Evolutionary conservation across 2,113 vertebrate genomes (phyloP).

Genomic region (Misgurnus anguillicaudatus): DNA sequence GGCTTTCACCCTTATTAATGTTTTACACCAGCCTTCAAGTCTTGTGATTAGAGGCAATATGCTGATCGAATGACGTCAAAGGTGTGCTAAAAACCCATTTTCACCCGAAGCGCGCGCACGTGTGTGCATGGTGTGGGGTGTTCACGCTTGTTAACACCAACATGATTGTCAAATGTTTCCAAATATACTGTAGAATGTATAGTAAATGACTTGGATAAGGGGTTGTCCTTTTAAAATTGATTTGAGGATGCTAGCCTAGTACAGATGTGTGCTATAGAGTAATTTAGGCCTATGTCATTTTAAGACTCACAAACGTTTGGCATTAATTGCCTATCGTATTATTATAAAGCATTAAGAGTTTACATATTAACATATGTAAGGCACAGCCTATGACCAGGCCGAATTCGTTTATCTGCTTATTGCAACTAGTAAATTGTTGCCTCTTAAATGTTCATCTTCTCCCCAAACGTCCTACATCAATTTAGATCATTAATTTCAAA

Average conservation of each 20-base stretch:
- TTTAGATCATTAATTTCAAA: too few relatives aligned
- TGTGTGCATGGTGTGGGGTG: background rate
- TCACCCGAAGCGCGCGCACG: conserved; percentile 5
- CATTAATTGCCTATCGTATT: too few relatives aligned
- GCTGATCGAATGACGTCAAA: conserved; percentile 47
- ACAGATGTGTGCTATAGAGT: too few relatives aligned
- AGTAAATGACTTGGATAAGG: too few relatives aligned
- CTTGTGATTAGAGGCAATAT: conserved; percentile 31
- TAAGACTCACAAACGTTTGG: too few relatives aligned
- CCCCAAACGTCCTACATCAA: background rate
- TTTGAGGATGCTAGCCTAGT: too few relatives aligned
- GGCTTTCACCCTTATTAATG: conserved; percentile 15
- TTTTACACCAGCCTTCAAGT: conserved; percentile 12
- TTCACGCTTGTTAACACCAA: background rate
- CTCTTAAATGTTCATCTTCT: background rate
- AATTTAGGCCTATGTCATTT: too few relatives aligned
- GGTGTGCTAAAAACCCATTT: conserved; percentile 55
- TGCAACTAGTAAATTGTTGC: background rate
- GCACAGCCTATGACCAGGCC: too few relatives aligned
- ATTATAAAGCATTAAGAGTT: too few relatives aligned
- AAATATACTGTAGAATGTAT: background rate
- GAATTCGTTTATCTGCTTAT: background rate
- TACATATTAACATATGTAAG: too few relatives aligned
- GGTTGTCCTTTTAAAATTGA: too few relatives aligned
- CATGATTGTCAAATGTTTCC: background rate